Evolutionary conservation across 2,797 vertebrate species (phyloP).

Genomic region (Malurus leucopterus): DNA sequence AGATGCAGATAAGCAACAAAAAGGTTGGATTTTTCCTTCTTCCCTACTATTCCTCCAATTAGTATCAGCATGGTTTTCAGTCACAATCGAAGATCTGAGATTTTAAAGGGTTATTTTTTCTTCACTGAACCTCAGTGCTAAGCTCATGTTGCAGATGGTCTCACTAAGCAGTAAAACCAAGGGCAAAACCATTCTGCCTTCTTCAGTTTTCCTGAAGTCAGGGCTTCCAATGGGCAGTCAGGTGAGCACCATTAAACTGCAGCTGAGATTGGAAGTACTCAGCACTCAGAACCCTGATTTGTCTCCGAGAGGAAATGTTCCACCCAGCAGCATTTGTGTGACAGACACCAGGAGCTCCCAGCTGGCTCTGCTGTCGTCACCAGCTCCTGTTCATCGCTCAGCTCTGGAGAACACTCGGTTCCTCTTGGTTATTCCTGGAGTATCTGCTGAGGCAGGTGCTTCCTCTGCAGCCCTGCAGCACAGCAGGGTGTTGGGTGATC

Average conservation of each 20-base stretch:
- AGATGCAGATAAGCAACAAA: not conserved
- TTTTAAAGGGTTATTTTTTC: not conserved
- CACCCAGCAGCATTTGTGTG: not conserved
- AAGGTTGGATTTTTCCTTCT: rapidly evolving
- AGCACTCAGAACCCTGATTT: not conserved
- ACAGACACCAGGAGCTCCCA: not conserved
- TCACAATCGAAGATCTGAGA: not conserved
- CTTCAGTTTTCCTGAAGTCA: not conserved
- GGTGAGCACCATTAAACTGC: not conserved
- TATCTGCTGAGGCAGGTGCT: not conserved
- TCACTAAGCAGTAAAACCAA: not conserved
- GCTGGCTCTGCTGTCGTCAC: not conserved
- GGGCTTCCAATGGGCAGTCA: not conserved
- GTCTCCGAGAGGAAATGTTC: not conserved
- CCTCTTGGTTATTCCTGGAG: not conserved
- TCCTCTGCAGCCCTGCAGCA: not conserved
- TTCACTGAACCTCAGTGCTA: not conserved
- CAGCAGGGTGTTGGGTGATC: not conserved
- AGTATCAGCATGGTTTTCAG: not conserved
- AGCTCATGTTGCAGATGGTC: not conserved
- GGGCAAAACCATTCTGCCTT: not conserved
- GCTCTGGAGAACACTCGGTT: not conserved
- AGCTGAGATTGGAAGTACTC: not conserved
- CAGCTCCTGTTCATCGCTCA: not conserved
- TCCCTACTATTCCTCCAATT: not conserved